A percentile compares a stretch with the other conserved stretches of the same genome.
phyloP scores from a whole-genome alignment of 2,113 vertebrate genomes.

The Dromiciops gliroides region DNA sequence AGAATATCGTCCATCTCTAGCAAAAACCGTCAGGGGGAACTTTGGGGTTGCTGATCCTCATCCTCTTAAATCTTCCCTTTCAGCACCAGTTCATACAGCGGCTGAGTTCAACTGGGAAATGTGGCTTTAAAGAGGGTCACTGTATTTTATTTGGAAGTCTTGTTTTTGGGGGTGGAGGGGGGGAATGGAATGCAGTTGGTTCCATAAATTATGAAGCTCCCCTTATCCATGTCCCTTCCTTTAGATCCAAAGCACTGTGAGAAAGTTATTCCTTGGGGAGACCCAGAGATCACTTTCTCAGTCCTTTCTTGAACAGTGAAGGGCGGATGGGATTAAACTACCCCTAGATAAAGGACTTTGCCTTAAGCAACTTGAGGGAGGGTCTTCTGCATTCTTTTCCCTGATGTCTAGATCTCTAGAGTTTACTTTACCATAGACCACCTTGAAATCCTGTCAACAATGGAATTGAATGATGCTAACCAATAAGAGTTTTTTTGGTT shows the following conservation, averaged over 20 bases:
- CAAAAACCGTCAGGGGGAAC: conserved; percentile 67
- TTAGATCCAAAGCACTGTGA: background rate
- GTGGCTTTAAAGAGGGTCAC: conserved; percentile 69
- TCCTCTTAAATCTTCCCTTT: conserved; percentile 66
- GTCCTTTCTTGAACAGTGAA: too few species aligned
- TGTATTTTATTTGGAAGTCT: conserved; percentile 61
- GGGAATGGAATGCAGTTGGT: conserved; percentile 42
- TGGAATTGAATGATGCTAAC: too few species aligned
- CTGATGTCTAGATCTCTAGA: too few species aligned
- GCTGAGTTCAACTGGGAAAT: conserved; percentile 64
- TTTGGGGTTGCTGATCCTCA: conserved; percentile 56
- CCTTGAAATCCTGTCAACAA: too few species aligned
- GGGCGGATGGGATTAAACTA: too few species aligned
- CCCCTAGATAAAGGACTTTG: too few species aligned
- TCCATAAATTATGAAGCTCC: conserved; percentile 37
- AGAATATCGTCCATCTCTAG: conserved; percentile 56
- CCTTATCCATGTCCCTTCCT: background rate
- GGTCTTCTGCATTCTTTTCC: too few species aligned
- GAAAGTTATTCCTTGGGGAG: too few species aligned
- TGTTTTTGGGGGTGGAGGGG: conserved; percentile 49
- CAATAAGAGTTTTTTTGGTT: too few species aligned
- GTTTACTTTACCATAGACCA: too few species aligned
- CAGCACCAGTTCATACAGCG: conserved; percentile 56
- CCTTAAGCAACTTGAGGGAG: too few species aligned
- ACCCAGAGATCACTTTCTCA: too few species aligned